Evolutionary conservation across 35 echinoderm and acorn worm species (phyloP), one percentile per base, ranked within the genome.

Genomic region (Apostichopus parvimensis): DNA sequence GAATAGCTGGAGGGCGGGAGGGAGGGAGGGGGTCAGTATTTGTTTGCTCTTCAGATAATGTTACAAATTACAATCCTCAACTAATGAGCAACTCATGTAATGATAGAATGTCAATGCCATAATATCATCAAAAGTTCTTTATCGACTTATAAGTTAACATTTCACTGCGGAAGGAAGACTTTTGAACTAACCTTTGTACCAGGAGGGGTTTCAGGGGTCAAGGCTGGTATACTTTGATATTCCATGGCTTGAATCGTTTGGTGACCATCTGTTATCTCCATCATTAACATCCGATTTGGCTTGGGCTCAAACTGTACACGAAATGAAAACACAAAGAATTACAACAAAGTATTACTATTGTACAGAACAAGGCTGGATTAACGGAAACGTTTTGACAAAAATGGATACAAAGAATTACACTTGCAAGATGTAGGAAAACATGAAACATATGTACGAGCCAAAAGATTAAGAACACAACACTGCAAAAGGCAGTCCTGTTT

Each of bases 241-340:
- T 98, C 96, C 96, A 98, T 98, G 54, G 90, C 96, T 68, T 98
- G 94, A 6, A 98, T 12, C 10, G 77, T 90, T 54, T 98, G 92
- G 61, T 94, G 92, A 60, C 96, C 96, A 91, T 98, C 96, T 0
- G 96, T 98, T 20, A 98, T 53, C 14, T 94, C 65, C 54, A 98
- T 80, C 97, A 98, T 98, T 64, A 98, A 60, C 86, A 98, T 91
- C 12, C 95, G 90, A 73, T 71, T 98, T 25, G 93, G 77, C 54
- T 95, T 94, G 23, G 90, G 95, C 71, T 96, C 95, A 96, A 96
- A 96, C 95, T 96, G 72, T 66, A 25, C 9, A 45, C 34, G 0
- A 45, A 56, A 45, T 45, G 34, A 45, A 45, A 45, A 4, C 34
- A 45, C 34, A 45, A 45, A 45, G 34, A 4, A 45, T 45, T 4